A percentile compares a stretch with the other conserved stretches of the same genome.
These are phyloP conservation scores for Amniataba percoides DNA, from an alignment of 2,797 vertebrate genomes.

Conservation along the genomic window DNA sequence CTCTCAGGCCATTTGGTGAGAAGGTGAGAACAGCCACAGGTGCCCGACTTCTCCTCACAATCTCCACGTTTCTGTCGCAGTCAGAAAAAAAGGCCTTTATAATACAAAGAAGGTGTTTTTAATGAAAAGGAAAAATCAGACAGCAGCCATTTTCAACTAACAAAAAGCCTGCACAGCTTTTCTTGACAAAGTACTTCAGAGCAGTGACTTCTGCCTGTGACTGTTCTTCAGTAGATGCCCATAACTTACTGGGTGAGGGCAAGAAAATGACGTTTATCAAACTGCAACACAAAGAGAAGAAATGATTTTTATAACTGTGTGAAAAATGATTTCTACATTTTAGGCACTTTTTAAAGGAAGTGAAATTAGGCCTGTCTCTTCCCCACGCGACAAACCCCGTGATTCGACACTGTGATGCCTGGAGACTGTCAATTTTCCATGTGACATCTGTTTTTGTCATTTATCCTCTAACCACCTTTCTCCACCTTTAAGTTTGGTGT, in stretches of 20 bases:
- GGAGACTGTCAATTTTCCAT: constrained; percentile 17
- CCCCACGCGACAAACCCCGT: neutral
- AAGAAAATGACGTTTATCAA: neutral
- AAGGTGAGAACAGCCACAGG: constrained; percentile 52
- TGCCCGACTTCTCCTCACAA: constrained; percentile 24
- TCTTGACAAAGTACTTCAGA: neutral
- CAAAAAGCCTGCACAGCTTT: neutral
- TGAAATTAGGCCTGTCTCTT: neutral
- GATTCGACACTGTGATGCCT: constrained; percentile 30
- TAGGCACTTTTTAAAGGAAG: neutral
- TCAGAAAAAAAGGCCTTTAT: neutral
- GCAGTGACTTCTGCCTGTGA: neutral
- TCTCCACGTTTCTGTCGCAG: neutral
- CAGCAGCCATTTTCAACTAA: constrained; percentile 9
- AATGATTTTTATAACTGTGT: neutral
- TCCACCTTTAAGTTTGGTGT: constrained; percentile 38
- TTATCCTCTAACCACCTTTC: constrained; percentile 24
- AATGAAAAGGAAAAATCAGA: constrained; percentile 30
- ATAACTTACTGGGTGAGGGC: neutral
- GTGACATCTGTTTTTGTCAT: constrained; percentile 61
- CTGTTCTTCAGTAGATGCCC: neutral
- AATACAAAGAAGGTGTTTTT: constrained; percentile 1
- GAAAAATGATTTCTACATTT: neutral
- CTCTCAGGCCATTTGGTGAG: constrained; percentile 41
- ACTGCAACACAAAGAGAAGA: too few species aligned